Conservation (phyloP, 1,140 invertebrate species). For the Diplogasteroides magnus region DNA sequence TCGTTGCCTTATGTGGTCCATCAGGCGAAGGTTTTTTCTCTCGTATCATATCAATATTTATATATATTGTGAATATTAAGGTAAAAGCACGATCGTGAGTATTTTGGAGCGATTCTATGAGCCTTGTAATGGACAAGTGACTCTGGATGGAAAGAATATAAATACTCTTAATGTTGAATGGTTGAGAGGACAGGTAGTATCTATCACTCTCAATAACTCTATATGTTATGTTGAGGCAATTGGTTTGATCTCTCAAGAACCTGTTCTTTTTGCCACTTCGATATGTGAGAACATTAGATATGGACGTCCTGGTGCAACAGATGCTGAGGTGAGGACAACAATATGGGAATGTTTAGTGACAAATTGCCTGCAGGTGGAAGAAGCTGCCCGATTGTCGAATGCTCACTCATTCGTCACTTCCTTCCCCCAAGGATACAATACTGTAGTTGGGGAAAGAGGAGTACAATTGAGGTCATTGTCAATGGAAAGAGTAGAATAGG, state of each 20-base stretch:
- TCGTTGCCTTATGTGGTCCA: constrained; percentile 80
- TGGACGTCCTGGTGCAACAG: constrained; percentile 65
- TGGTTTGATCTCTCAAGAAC: constrained; percentile 84
- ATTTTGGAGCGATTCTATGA: constrained; percentile 87
- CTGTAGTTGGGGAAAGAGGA: constrained; percentile 80
- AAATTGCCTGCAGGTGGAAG: constrained; percentile 32
- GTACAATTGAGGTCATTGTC: constrained; percentile 36
- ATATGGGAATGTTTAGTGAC: not conserved
- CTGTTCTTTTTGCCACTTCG: constrained; percentile 83
- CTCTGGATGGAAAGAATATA: constrained; percentile 73
- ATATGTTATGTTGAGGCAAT: constrained; percentile 60
- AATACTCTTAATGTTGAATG: constrained; percentile 73
- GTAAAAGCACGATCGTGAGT: constrained; percentile 79
- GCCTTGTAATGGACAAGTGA: constrained; percentile 69
- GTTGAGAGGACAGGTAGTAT: constrained; percentile 67
- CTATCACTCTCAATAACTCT: not conserved
- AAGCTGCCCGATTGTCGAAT: constrained; percentile 78
- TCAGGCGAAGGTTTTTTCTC: constrained; percentile 66
- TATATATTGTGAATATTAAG: constrained; percentile 52
- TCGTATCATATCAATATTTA: not conserved
- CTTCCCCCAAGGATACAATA: constrained; percentile 80
- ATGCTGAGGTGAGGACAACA: constrained; percentile 60
- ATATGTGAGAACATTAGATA: constrained; percentile 88
- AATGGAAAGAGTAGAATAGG: not conserved
- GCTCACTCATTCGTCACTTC: constrained; percentile 77